A percentile compares a stretch with the other conserved stretches of the same genome.
These are phyloP conservation scores for Urocitellus parryii DNA, from an alignment of 2,113 vertebrate genomes.

Conservation along the genomic window DNA sequence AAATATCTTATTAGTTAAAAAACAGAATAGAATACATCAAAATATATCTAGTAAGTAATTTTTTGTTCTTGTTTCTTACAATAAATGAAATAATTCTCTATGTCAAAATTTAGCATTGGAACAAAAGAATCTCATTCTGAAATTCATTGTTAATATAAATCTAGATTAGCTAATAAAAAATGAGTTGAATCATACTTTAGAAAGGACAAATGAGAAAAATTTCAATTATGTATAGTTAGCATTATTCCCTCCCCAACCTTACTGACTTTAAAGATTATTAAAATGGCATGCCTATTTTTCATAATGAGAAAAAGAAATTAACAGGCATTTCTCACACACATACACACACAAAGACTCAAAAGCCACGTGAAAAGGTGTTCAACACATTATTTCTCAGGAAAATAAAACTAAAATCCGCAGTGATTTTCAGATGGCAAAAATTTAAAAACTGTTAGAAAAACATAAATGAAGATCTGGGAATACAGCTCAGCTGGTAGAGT, in stretches of 20 bases:
- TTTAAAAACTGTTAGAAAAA: neutral
- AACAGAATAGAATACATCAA: neutral
- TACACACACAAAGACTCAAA: neutral
- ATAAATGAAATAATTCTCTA: slow-evolving; percentile 27
- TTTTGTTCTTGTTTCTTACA: neutral
- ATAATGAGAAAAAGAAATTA: neutral
- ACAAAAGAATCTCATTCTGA: slow-evolving; percentile 42
- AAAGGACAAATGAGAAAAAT: neutral
- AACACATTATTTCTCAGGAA: neutral
- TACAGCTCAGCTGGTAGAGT: too few relatives aligned
- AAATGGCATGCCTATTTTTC: neutral
- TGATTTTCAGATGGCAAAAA: neutral
- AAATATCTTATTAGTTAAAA: neutral
- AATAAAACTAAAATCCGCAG: slow-evolving; percentile 16
- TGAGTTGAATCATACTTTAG: neutral
- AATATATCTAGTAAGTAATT: neutral
- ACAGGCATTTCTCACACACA: neutral
- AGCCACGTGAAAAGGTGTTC: neutral
- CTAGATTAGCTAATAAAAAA: slow-evolving; percentile 32
- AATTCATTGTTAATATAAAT: slow-evolving; percentile 32
- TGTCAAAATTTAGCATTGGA: neutral
- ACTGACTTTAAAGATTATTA: neutral
- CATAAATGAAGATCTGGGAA: too few relatives aligned
- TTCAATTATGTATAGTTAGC: neutral
- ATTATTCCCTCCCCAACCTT: neutral